Evolutionary conservation across 2,797 vertebrate genomes (phyloP), one percentile per base, ranked within the genome.

Genomic region (Notamacropus eugenii): DNA sequence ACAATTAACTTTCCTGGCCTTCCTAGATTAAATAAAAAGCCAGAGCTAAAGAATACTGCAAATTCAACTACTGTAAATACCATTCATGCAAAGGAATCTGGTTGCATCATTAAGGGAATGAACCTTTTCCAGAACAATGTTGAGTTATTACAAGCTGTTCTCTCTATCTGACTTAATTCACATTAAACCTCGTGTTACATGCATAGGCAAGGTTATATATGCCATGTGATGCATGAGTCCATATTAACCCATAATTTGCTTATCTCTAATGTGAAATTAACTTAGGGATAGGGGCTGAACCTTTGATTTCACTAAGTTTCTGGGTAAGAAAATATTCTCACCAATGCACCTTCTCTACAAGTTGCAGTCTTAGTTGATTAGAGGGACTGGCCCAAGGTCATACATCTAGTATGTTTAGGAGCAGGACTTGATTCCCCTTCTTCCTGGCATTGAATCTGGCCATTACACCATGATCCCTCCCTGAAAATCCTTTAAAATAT

Each of bases 1-100:
- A 98, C 97, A 99, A 99, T 99, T 99, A 98, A 98, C 98, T 98
- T 98, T 98, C 96, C 93, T 98, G 98, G 98, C 98, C 98, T 98
- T 98, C 97, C 97, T 98, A 97, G 95, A 98, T 96, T 97, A 98
- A 98, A 97, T 96, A 98, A 98, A 87, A 98, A 98, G 97, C 95
- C 96, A 90, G 97, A 98, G 91, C 95, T 91, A 95, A 98, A 98
- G 93, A 98, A 98, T 14, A 92, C 95, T 97, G 96, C 34, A 55
- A 95, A 95, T 97, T 97, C 98, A 98, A 96, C 91, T 95, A 95
- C 97, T 97, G 93, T 94, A 98, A 98, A 96, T 29, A 90, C 93
- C 97, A n/a, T 96, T 96, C 96, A 91, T 56, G 90, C 28, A 56
- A 95, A 97, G 91, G 55, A 97, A 98, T 95, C 92, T 74, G 95